These are phyloP conservation scores for Pinctada fucata DNA, from an alignment of 2,888 invertebrate species.

Conservation along the genomic window DNA sequence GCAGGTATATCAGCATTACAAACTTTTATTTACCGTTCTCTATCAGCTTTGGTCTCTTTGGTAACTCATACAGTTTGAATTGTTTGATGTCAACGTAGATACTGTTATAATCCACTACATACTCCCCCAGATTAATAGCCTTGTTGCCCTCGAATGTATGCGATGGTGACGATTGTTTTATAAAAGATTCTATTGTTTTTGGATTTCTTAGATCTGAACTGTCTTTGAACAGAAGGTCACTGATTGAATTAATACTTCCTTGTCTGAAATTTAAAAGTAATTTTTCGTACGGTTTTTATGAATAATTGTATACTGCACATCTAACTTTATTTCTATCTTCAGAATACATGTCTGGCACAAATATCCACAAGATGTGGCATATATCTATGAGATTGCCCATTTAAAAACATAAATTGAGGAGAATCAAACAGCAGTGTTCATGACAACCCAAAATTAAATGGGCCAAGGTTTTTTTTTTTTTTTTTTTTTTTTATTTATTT, in stretches of 20 bases:
- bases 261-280: conserved; percentile 11
- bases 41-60: background rate
- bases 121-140: background rate
- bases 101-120: conserved; percentile 3
- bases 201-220: conserved; percentile 13
- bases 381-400: too few relatives aligned
- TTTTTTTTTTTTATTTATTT: too few relatives aligned
- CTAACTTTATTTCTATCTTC: too few relatives aligned
- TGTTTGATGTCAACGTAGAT: background rate
- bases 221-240: conserved; percentile 20
- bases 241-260: conserved; percentile 13
- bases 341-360: too few relatives aligned
- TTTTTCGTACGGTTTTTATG: background rate
- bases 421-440: too few relatives aligned
- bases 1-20: too few relatives aligned
- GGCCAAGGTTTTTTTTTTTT: too few relatives aligned
- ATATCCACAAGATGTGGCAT: too few relatives aligned
- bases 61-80: background rate
- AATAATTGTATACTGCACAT: too few relatives aligned
- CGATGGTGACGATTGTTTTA: background rate
- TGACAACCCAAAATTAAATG: too few relatives aligned
- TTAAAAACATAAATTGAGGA: too few relatives aligned
- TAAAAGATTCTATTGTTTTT: background rate
- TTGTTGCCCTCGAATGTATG: background rate
- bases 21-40: background rate